phyloP scores from a whole-genome alignment of 2,113 vertebrate species.

The Phaetusa simplex region DNA sequence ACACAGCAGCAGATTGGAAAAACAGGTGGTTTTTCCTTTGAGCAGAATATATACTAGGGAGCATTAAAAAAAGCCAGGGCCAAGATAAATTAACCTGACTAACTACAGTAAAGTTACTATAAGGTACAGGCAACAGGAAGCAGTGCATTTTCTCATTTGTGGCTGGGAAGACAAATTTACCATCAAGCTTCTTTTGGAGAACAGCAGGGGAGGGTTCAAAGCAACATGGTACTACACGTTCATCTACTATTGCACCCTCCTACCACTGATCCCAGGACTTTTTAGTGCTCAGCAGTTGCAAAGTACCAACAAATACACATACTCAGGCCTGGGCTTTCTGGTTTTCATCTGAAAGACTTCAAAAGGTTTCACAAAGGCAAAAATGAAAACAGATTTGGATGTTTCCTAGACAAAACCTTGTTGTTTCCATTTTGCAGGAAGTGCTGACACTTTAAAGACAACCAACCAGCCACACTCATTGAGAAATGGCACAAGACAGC shows the following conservation, averaged over 20 bases:
- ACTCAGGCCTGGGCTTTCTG: background rate
- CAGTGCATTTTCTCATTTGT: background rate
- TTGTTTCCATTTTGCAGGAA: slow-evolving; percentile 19
- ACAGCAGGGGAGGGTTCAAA: background rate
- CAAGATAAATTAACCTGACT: background rate
- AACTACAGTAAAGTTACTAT: background rate
- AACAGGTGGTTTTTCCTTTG: background rate
- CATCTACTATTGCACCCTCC: background rate
- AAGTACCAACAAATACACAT: background rate
- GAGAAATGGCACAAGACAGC: background rate
- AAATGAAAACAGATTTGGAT: slow-evolving; percentile 8
- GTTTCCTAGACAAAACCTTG: slow-evolving; percentile 40
- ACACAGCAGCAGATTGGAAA: background rate
- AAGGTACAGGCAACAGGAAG: background rate
- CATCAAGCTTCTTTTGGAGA: background rate
- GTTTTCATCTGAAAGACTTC: slow-evolving; percentile 11
- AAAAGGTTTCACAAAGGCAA: slow-evolving; percentile 23
- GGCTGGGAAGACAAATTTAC: background rate
- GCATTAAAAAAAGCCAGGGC: background rate
- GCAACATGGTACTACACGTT: background rate
- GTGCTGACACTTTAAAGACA: slow-evolving; percentile 6
- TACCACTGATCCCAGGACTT: background rate
- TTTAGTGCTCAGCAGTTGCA: background rate
- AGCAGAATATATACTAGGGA: background rate
- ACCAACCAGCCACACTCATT: background rate